Percentiles rank a stretch among this genome's conserved stretches.
Conservation (phyloP, 1,140 invertebrate species). For the Battus philenor region DNA sequence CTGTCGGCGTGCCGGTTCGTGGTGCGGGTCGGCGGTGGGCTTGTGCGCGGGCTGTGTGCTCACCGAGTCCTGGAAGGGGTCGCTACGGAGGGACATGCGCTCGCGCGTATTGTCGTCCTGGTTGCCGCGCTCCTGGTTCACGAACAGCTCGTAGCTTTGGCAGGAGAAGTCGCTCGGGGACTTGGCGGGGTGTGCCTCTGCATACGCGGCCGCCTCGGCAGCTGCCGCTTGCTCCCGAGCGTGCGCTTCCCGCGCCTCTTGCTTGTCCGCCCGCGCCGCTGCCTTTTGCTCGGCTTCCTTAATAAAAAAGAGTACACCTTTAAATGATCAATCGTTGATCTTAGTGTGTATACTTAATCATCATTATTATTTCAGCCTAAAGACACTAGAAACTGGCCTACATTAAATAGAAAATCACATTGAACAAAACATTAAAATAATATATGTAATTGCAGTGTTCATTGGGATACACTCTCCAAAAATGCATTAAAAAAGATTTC, state of each 20-base stretch:
- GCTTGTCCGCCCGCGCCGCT: constrained; percentile 82
- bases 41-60: constrained; percentile 85
- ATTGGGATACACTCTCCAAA: no score
- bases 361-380: no score
- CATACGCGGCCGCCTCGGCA: constrained; percentile 77
- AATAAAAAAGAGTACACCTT: constrained; percentile 13
- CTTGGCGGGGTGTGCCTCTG: constrained; percentile 82
- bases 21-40: constrained; percentile 74
- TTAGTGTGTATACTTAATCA: no score
- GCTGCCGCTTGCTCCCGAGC: constrained; percentile 76
- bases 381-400: no score
- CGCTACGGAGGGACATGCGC: constrained; percentile 92
- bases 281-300: constrained; percentile 90
- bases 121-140: constrained; percentile 89
- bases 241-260: constrained; percentile 82
- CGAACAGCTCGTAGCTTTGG: constrained; percentile 92
- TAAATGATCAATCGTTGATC: no score
- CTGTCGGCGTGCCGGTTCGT: constrained; percentile 77
- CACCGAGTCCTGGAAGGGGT: constrained; percentile 84
- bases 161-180: constrained; percentile 93
- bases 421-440: no score
- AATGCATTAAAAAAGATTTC: no score
- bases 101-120: constrained; percentile 92
- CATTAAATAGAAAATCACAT: no score
- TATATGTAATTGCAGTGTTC: no score